Evolutionary conservation across 2,888 invertebrate genomes (phyloP).

Genomic region (Chloroclysta siterata): DNA sequence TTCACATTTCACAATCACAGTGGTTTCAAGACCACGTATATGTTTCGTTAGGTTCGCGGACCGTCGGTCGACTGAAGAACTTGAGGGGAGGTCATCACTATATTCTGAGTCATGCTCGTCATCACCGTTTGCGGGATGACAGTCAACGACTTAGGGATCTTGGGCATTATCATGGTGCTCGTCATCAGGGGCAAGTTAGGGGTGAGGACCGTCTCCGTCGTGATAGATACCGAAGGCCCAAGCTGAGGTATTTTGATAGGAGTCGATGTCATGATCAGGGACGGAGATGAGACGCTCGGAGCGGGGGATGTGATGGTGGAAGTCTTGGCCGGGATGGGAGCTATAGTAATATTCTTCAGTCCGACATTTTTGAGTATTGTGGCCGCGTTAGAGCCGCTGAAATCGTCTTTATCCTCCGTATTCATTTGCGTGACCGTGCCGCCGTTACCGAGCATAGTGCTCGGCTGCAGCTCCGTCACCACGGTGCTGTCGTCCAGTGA

Average conservation of each 20-base stretch:
- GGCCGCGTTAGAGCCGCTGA: constrained; percentile 68
- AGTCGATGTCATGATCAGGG: constrained; percentile 61
- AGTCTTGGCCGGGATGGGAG: constrained; percentile 73
- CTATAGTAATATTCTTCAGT: constrained; percentile 80
- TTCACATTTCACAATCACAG: constrained; percentile 40
- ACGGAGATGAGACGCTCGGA: constrained; percentile 58
- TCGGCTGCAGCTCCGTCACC: constrained; percentile 73
- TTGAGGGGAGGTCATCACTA: constrained; percentile 41
- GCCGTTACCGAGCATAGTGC: constrained; percentile 71
- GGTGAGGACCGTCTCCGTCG: constrained; percentile 60
- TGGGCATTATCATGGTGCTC: constrained; percentile 85
- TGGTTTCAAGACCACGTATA: constrained; percentile 67
- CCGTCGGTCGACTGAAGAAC: constrained; percentile 41
- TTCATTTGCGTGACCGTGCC: constrained; percentile 68
- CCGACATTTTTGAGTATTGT: constrained; percentile 79
- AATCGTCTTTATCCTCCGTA: constrained; percentile 55
- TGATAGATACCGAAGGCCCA: constrained; percentile 66
- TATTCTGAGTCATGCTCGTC: constrained; percentile 37
- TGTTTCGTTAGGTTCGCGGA: constrained; percentile 72
- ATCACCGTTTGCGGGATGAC: constrained; percentile 88
- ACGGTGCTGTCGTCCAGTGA: constrained; percentile 57
- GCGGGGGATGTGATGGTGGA: constrained; percentile 70
- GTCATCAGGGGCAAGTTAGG: constrained; percentile 57
- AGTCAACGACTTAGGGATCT: constrained; percentile 92
- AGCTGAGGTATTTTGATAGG: constrained; percentile 68